phyloP scores from a whole-genome alignment of 2,888 invertebrate species.

The Pollenia labialis region DNA sequence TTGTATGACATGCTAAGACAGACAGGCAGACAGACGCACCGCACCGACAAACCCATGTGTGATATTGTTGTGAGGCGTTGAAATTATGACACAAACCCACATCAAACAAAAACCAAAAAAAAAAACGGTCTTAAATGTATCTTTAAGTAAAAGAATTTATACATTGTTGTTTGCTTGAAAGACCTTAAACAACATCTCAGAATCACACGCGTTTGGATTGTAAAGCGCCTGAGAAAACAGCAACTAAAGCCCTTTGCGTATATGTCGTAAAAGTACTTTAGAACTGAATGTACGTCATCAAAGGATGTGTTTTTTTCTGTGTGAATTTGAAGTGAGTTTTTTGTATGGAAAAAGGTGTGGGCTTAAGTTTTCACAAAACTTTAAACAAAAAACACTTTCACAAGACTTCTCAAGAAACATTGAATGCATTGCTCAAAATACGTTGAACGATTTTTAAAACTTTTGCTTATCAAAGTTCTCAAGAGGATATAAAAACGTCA shows the following conservation, averaged over 20 bases:
- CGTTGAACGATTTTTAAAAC: background rate
- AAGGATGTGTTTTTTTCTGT: constrained; percentile 29
- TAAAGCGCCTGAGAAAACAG: background rate
- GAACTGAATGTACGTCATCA: constrained; percentile 10
- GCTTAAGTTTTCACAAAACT: constrained; percentile 13
- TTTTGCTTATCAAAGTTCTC: constrained; percentile 58
- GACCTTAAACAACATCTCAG: constrained; percentile 40
- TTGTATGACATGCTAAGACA: constrained; percentile 64
- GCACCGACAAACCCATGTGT: constrained; percentile 36
- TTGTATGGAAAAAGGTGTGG: constrained; percentile 56
- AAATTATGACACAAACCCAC: constrained; percentile 74
- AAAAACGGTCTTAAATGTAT: constrained; percentile 18
- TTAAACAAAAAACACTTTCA: constrained; percentile 59
- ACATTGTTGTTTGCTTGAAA: constrained; percentile 29
- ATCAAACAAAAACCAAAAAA: constrained; percentile 57
- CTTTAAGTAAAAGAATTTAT: constrained; percentile 17
- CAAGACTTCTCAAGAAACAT: constrained; percentile 43
- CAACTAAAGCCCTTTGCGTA: background rate
- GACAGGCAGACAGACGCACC: background rate
- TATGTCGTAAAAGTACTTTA: constrained; percentile 8
- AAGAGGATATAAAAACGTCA: constrained; percentile 39
- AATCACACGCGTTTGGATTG: constrained; percentile 51
- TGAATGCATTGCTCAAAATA: constrained; percentile 22
- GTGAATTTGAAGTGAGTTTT: constrained; percentile 7
- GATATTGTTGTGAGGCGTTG: constrained; percentile 71